Conservation (phyloP, 2,113 vertebrate species). For the Pimephales promelas region DNA sequence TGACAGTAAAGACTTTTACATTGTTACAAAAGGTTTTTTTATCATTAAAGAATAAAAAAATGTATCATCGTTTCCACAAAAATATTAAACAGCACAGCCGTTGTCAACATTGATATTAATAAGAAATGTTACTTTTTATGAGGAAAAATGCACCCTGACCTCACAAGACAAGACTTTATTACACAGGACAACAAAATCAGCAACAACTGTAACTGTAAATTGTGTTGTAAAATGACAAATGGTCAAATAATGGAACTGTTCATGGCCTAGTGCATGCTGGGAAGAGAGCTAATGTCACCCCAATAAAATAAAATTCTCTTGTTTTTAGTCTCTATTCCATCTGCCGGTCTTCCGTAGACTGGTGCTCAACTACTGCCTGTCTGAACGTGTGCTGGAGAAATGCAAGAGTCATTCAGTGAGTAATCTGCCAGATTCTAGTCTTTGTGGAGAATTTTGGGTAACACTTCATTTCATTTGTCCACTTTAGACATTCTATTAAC, state of each 20-base stretch:
- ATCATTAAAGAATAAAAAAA: background rate
- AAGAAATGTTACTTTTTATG: background rate
- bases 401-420: conserved; percentile 86
- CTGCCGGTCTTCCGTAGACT: conserved; percentile 90
- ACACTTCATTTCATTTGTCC: no score
- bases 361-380: conserved; percentile 89
- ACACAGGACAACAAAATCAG: background rate
- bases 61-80: background rate
- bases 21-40: background rate
- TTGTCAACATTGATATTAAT: background rate
- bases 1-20: background rate
- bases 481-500: no score
- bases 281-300: background rate
- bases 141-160: background rate
- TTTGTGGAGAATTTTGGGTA: background rate
- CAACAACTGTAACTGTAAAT: background rate
- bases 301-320: conserved; percentile 29
- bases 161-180: background rate
- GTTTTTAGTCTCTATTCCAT: conserved; percentile 91
- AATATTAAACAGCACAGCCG: background rate
- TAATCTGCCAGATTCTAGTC: conserved; percentile 51
- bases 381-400: conserved; percentile 82
- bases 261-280: background rate
- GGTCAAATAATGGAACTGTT: background rate
- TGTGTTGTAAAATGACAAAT: background rate